phyloP scores from a whole-genome alignment of 1,140 invertebrate genomes.

The Zaprionus kolodkinae region DNA sequence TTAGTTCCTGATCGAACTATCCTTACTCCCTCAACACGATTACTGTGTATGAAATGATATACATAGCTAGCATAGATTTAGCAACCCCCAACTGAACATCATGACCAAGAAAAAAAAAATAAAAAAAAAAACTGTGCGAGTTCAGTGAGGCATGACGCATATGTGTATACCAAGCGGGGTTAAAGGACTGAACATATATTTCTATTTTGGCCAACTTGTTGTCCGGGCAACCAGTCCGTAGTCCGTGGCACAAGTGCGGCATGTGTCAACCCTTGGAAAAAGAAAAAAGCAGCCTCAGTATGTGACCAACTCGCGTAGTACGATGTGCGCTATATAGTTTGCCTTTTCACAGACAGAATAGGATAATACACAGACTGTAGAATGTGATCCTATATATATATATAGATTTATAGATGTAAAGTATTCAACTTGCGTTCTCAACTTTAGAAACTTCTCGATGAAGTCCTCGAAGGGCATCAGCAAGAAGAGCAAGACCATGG shows the following conservation, averaged over 20 bases:
- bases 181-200: slow-evolving; percentile 33
- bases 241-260: slow-evolving; percentile 29
- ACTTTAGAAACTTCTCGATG: slow-evolving; percentile 79
- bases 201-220: slow-evolving; percentile 74
- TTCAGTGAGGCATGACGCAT: slow-evolving; percentile 54
- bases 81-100: slow-evolving; percentile 36
- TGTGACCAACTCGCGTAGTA: slow-evolving; percentile 27
- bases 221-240: slow-evolving; percentile 60
- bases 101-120: slow-evolving; percentile 3
- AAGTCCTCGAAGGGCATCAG: slow-evolving; percentile 75
- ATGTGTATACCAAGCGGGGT: slow-evolving; percentile 42
- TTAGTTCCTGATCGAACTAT: background rate
- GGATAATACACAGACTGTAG: slow-evolving; percentile 17
- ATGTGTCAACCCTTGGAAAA: slow-evolving; percentile 57
- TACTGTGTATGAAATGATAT: background rate
- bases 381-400: slow-evolving; percentile 52
- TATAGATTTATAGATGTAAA: slow-evolving; percentile 14
- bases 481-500: slow-evolving; percentile 87
- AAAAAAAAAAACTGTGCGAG: slow-evolving; percentile 24
- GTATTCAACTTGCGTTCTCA: slow-evolving; percentile 18
- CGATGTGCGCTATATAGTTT: slow-evolving; percentile 23
- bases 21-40: background rate
- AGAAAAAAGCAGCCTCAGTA: slow-evolving; percentile 51
- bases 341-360: slow-evolving; percentile 1
- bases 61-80: slow-evolving; percentile 37